Evolutionary conservation across 1,140 invertebrate species (phyloP).

Genomic region (Drosophila tristis): DNA sequence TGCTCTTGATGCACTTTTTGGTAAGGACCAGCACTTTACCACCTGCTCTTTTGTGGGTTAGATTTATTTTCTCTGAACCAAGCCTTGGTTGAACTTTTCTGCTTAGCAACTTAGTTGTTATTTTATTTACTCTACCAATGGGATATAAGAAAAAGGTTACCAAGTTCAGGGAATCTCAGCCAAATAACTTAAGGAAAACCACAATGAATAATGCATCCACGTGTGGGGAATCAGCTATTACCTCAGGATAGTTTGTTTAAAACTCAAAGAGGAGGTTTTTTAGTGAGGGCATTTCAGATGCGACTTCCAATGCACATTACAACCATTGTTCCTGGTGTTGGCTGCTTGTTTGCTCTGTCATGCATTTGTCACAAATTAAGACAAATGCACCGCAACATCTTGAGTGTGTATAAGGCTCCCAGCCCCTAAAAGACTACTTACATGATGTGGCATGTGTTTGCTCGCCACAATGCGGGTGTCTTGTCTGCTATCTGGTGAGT

Average conservation of each 20-base stretch:
- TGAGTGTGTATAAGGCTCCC: conserved; percentile 22
- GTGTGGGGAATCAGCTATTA: too few relatives aligned
- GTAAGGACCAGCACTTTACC: background rate
- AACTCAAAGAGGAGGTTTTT: background rate
- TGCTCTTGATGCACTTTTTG: conserved; percentile 6
- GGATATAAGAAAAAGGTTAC: too few relatives aligned
- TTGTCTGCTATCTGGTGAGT: conserved; percentile 57
- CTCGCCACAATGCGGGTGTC: conserved; percentile 42
- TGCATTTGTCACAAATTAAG: conserved; percentile 77
- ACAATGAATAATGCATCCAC: too few relatives aligned
- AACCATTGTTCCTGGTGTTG: conserved; percentile 42
- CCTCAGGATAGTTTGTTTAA: too few relatives aligned
- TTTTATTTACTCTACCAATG: background rate
- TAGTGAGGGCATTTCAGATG: background rate
- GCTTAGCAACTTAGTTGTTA: background rate
- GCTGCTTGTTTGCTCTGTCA: conserved; percentile 53
- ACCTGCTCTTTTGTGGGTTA: conserved; percentile 1
- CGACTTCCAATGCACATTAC: background rate
- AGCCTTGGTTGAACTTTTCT: conserved; percentile 11
- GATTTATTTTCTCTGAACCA: conserved; percentile 1
- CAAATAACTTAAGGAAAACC: too few relatives aligned
- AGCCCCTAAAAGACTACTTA: conserved; percentile 8
- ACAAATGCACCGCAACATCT: conserved; percentile 65
- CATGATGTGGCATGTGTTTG: conserved; percentile 34
- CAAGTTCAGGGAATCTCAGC: too few relatives aligned